These are phyloP conservation scores for Mantis religiosa DNA, from an alignment of 2,888 invertebrate species.

Conservation along the genomic window DNA sequence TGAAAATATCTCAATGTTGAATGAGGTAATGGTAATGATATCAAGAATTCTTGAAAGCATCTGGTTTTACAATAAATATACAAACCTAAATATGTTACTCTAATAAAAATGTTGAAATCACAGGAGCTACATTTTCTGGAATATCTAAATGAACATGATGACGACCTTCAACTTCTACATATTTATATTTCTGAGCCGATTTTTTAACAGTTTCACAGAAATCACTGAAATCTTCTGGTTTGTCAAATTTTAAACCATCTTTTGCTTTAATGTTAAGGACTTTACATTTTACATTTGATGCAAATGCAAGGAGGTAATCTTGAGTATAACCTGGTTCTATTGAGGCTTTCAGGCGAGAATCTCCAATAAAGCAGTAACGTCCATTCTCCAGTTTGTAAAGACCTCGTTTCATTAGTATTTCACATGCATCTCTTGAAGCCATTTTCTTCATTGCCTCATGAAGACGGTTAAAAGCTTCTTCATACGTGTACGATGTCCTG, in stretches of 20 bases:
- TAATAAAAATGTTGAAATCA: slow-evolving; percentile 34
- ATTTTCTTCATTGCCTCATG: slow-evolving; percentile 40
- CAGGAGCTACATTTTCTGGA: slow-evolving; percentile 34
- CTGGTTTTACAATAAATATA: too few relatives aligned
- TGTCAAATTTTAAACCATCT: slow-evolving; percentile 35
- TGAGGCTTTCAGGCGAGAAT: slow-evolving; percentile 64
- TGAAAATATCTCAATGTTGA: too few relatives aligned
- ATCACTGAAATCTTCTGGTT: slow-evolving; percentile 31
- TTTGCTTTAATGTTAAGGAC: slow-evolving; percentile 38
- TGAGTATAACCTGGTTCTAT: slow-evolving; percentile 32
- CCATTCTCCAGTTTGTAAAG: slow-evolving; percentile 50
- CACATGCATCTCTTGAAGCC: slow-evolving; percentile 62
- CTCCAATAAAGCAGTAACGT: slow-evolving; percentile 58
- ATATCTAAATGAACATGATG: slow-evolving; percentile 38
- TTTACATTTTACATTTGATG: slow-evolving; percentile 36
- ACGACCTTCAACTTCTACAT: slow-evolving; percentile 34
- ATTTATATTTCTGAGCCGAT: slow-evolving; percentile 32
- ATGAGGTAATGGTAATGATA: too few relatives aligned
- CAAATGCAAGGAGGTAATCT: slow-evolving; percentile 33
- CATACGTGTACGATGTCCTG: slow-evolving; percentile 3
- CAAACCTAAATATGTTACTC: background rate
- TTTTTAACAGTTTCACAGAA: slow-evolving; percentile 32
- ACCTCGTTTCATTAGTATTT: slow-evolving; percentile 70
- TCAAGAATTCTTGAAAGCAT: too few relatives aligned
- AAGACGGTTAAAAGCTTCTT: slow-evolving; percentile 3